Percentiles rank a stretch among this genome's conserved stretches.
Conservation (phyloP, 2,888 invertebrate genomes). For the Ligdia adustata region DNA sequence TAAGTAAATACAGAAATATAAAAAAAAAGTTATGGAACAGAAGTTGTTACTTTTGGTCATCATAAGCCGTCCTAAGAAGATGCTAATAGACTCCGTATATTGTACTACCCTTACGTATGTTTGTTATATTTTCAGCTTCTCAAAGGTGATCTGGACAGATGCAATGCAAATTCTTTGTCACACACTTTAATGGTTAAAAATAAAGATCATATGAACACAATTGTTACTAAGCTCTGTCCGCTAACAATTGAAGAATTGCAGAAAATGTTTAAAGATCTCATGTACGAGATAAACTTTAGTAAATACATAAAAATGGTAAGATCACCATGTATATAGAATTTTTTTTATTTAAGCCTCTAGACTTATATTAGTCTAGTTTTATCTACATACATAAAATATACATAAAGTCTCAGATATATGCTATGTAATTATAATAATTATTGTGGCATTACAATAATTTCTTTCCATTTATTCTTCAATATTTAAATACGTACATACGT, state of each 20-base stretch:
- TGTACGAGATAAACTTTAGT: constrained; percentile 77
- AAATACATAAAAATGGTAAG: constrained; percentile 81
- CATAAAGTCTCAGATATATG: too few species aligned
- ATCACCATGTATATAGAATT: too few species aligned
- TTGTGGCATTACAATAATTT: too few species aligned
- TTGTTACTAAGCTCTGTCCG: constrained; percentile 71
- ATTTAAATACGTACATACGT: not conserved
- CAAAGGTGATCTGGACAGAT: constrained; percentile 57
- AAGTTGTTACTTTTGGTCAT: too few species aligned
- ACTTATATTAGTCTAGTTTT: too few species aligned
- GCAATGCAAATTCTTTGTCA: constrained; percentile 50
- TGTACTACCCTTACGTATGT: too few species aligned
- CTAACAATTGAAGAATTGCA: constrained; percentile 65
- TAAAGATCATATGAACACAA: constrained; percentile 46
- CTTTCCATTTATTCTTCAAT: too few species aligned
- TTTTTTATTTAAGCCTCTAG: not conserved
- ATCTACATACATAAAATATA: too few species aligned
- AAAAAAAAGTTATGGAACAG: not conserved
- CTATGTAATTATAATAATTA: too few species aligned
- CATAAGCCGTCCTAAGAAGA: too few species aligned
- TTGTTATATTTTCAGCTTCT: constrained; percentile 56
- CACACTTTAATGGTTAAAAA: constrained; percentile 46
- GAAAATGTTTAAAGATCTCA: constrained; percentile 66
- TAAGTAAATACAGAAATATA: constrained; percentile 56
- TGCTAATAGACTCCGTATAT: too few species aligned